phyloP scores from a whole-genome alignment of 2,797 vertebrate species.

The Ceryle rudis region DNA sequence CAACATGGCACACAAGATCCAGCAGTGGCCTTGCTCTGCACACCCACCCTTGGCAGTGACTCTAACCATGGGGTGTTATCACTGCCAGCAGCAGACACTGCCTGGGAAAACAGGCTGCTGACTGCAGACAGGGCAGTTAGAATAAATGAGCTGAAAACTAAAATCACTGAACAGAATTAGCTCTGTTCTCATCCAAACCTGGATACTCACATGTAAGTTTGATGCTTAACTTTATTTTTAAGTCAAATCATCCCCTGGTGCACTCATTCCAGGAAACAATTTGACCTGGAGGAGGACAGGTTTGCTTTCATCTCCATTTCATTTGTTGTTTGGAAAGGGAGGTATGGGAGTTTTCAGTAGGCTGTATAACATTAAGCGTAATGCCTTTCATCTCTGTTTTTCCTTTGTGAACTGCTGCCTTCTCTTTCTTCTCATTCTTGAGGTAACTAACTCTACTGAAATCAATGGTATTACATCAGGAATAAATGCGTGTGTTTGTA shows the following conservation, averaged over 20 bases:
- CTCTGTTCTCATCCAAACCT: too few species aligned
- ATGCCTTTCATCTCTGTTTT: not conserved
- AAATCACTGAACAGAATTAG: too few species aligned
- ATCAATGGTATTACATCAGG: not conserved
- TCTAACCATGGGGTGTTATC: too few species aligned
- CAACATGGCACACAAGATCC: too few species aligned
- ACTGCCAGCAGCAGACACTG: too few species aligned
- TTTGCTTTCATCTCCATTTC: not conserved
- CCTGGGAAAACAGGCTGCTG: too few species aligned
- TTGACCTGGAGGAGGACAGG: not conserved
- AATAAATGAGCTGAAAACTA: too few species aligned
- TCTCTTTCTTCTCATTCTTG: not conserved
- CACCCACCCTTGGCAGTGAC: too few species aligned
- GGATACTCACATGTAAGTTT: not conserved
- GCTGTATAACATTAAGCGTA: not conserved
- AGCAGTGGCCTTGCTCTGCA: too few species aligned
- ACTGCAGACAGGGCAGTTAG: too few species aligned
- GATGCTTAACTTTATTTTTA: not conserved
- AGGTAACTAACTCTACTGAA: not conserved
- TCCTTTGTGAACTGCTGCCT: not conserved
- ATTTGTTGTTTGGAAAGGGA: not conserved
- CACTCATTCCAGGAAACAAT: not conserved
- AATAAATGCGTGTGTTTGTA: not conserved
- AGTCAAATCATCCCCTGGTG: not conserved
- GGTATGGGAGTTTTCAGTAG: not conserved